phyloP scores from a whole-genome alignment of 1,140 invertebrate species.

The Anoplophora glabripennis region DNA sequence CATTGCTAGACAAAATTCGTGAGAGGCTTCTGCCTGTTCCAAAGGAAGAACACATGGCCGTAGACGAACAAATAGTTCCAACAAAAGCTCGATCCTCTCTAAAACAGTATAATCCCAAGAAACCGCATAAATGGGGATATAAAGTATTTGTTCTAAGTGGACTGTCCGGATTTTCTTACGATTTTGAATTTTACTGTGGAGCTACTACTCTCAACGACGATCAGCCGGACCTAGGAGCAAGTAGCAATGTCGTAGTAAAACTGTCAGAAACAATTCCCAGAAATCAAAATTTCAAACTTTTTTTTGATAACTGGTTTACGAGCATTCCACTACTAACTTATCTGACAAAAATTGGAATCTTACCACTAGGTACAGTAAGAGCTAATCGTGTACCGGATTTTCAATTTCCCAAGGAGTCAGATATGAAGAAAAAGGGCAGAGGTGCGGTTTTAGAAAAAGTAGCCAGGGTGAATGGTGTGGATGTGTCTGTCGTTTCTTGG shows the following conservation, averaged over 20 bases:
- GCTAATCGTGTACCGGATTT: slow-evolving; percentile 23
- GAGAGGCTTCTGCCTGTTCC: slow-evolving; percentile 32
- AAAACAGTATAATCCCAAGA: slow-evolving; percentile 49
- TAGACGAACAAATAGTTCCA: slow-evolving; percentile 47
- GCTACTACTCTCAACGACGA: slow-evolving; percentile 12
- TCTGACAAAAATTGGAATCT: slow-evolving; percentile 29
- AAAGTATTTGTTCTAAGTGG: slow-evolving; percentile 47
- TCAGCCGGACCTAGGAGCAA: slow-evolving; percentile 29
- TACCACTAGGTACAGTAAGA: slow-evolving; percentile 26
- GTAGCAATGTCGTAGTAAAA: slow-evolving; percentile 30
- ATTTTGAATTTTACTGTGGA: slow-evolving; percentile 44
- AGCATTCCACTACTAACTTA: slow-evolving; percentile 23
- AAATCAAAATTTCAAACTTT: slow-evolving; percentile 26
- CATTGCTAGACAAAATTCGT: slow-evolving; percentile 30
- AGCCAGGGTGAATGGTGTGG: background rate
- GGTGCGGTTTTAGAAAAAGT: background rate
- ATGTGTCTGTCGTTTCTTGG: background rate
- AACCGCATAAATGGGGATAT: slow-evolving; percentile 50
- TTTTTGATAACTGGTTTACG: slow-evolving; percentile 34
- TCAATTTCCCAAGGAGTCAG: background rate
- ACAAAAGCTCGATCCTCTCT: slow-evolving; percentile 45
- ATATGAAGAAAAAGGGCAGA: background rate
- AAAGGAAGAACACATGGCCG: slow-evolving; percentile 40
- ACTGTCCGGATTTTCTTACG: slow-evolving; percentile 44
- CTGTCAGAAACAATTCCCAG: slow-evolving; percentile 28